These are phyloP conservation scores for Heliconius cydno DNA, from an alignment of 2,888 invertebrate species.

Conservation along the genomic window DNA sequence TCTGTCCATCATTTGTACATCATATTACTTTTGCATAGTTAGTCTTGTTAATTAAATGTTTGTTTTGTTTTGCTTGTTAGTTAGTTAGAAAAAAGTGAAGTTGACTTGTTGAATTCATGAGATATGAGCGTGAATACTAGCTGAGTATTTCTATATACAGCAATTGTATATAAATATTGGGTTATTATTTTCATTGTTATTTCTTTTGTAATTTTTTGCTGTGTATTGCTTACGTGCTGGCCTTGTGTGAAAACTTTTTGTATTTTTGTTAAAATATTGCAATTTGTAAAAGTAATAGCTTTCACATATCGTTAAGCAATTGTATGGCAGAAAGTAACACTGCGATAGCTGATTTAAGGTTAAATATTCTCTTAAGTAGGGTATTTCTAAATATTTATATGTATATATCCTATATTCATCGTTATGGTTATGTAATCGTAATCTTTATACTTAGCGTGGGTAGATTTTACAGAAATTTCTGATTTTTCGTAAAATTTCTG, in stretches of 20 bases:
- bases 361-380: not conserved
- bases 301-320: not conserved
- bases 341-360: not conserved
- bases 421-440: not conserved
- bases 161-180: not conserved
- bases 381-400: too few species aligned
- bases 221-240: too few species aligned
- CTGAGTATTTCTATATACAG: not conserved
- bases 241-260: too few species aligned
- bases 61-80: slow-evolving; percentile 10
- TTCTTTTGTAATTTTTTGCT: too few species aligned
- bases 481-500: not conserved
- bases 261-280: not conserved
- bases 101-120: not conserved
- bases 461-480: not conserved
- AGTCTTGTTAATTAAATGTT: slow-evolving; percentile 16
- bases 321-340: not conserved
- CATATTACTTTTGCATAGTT: slow-evolving; percentile 29
- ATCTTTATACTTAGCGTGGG: too few species aligned
- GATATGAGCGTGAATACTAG: not conserved
- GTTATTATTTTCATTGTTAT: not conserved
- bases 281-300: too few species aligned
- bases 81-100: not conserved
- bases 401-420: not conserved
- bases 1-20: slow-evolving; percentile 34